Evolutionary conservation across 2,888 invertebrate genomes (phyloP), one percentile per base, ranked within the genome.

Genomic region (Apodemia zela): DNA sequence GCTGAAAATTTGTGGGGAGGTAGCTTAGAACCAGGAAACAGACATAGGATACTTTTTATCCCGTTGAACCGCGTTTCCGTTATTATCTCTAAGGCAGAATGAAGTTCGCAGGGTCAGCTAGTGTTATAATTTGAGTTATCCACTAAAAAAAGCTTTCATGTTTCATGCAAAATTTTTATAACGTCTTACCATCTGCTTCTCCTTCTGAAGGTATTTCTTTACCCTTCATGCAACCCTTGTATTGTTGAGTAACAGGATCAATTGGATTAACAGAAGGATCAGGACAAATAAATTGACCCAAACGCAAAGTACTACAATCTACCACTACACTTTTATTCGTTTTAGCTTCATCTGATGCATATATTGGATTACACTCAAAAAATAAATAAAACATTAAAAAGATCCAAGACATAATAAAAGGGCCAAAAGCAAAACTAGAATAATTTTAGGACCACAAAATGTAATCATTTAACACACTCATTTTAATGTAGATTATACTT

Each of bases 211-310:
- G 82, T 21, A 80, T 75, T 29, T 78, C 79, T 71, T 88, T 89
- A 25, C 90, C 90, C 74, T 86, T 84, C 1, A 94, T 94, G 81
- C 98, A 98, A 65, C 96, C 97, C 70, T 86, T 88, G 42, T 96
- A 94, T 79, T 98, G 98, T 81, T 99, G 98, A 0, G 98, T 98
- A 76, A 95, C 94, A 0, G 95, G 94, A 82, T 98, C 98, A 74
- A 98, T 97, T 74, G 96, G 95, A 73, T 94, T 94, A 71, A 92
- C 85, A 68, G 90, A 92, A 7, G 97, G 96, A 89, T 97, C 95
- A 0, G 96, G 97, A 78, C 97, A 98, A 67, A 97, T 93, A 75
- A 93, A 97, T 75, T 97, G 97, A 0, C 97, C 97, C 90, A 96
- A 92, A 72, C 95, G 90, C 71, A 97, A 84, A 60, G 93, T 94